A percentile compares a stretch with the other conserved stretches of the same genome.
Evolutionary conservation across 2,113 vertebrate species (phyloP).

Genomic region (Pseudopodoces humilis): DNA sequence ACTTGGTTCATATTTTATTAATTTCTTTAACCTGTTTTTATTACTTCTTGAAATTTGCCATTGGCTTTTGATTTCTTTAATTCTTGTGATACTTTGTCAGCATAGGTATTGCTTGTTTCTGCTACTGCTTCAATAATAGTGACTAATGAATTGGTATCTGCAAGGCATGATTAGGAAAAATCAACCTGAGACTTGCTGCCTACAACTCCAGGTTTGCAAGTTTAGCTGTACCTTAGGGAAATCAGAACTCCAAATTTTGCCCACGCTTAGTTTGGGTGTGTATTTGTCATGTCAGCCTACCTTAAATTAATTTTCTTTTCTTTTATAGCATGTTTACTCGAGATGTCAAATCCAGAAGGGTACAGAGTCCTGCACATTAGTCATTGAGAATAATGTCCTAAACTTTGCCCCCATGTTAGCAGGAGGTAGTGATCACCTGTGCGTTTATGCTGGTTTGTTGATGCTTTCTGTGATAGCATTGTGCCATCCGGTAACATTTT

Average conservation of each 20-base stretch:
- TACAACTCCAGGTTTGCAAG: neutral
- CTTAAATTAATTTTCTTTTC: neutral
- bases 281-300: neutral
- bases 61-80: constrained; percentile 4
- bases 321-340: neutral
- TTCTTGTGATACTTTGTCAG: neutral
- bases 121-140: neutral
- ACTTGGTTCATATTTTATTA: neutral
- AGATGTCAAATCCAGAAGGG: neutral
- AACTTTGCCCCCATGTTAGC: neutral
- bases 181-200: constrained; percentile 3
- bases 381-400: neutral
- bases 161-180: neutral
- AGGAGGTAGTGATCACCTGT: neutral
- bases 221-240: neutral
- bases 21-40: constrained; percentile 6
- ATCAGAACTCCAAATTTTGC: constrained; percentile 13
- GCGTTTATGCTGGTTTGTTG: neutral
- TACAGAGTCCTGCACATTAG: neutral
- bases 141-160: constrained; percentile 14
- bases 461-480: neutral
- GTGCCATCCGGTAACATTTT: neutral
- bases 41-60: neutral
- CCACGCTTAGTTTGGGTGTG: neutral
- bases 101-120: neutral